Conservation (phyloP, 2,888 invertebrate genomes). For the Phania funesta region DNA sequence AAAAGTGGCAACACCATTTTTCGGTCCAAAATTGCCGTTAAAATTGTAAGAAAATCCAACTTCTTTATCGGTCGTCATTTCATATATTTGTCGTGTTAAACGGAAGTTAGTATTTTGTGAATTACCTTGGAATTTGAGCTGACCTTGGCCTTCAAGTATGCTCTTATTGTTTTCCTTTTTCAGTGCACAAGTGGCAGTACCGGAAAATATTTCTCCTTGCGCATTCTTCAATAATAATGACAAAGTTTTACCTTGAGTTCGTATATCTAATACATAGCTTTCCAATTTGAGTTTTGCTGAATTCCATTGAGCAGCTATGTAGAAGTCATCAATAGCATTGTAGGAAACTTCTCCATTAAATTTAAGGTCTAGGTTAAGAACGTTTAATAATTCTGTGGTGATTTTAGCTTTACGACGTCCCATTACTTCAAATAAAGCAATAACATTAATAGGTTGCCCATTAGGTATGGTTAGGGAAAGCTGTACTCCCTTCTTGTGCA, state of each 20-base stretch:
- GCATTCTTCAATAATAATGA: slow-evolving; percentile 84
- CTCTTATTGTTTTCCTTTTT: slow-evolving; percentile 87
- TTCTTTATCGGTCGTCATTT: slow-evolving; percentile 83
- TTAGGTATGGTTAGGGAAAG: slow-evolving; percentile 82
- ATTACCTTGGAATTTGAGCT: slow-evolving; percentile 85
- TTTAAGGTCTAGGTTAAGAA: slow-evolving; percentile 82
- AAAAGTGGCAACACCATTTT: slow-evolving; percentile 86
- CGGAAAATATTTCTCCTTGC: slow-evolving; percentile 84
- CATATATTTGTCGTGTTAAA: slow-evolving; percentile 84
- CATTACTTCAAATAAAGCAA: slow-evolving; percentile 77
- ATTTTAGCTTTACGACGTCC: slow-evolving; percentile 83
- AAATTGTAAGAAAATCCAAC: slow-evolving; percentile 84
- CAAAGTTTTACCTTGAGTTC: slow-evolving; percentile 84
- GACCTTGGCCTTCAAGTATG: slow-evolving; percentile 88
- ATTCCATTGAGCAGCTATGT: slow-evolving; percentile 83
- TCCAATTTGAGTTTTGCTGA: slow-evolving; percentile 85
- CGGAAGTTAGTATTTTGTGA: slow-evolving; percentile 88
- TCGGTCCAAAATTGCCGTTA: slow-evolving; percentile 86
- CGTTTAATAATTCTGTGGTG: slow-evolving; percentile 82
- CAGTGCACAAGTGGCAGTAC: slow-evolving; percentile 86
- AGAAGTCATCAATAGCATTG: slow-evolving; percentile 84
- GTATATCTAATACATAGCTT: slow-evolving; percentile 84
- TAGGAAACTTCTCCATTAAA: slow-evolving; percentile 82
- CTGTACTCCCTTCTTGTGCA: slow-evolving; percentile 82
- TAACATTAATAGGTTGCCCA: slow-evolving; percentile 71